Conservation (phyloP, 2,888 invertebrate genomes). For the Sericinus montela region DNA sequence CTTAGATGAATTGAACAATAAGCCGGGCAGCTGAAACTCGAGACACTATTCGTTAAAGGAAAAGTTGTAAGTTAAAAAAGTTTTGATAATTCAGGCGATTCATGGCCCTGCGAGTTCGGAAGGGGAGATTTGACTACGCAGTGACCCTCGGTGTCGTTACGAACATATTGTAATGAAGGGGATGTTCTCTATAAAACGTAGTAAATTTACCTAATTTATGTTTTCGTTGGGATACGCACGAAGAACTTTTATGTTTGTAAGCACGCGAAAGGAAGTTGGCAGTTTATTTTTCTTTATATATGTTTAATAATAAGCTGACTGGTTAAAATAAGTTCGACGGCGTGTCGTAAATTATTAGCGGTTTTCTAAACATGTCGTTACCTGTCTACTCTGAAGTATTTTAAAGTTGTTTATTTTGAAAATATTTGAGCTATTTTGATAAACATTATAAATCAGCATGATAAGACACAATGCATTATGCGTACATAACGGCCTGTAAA, state of each 20-base stretch:
- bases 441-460: no score
- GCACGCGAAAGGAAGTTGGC: conserved; percentile 73
- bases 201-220: conserved; percentile 77
- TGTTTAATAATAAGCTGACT: conserved; percentile 63
- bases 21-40: conserved; percentile 55
- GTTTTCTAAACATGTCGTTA: conserved; percentile 52
- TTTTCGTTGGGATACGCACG: conserved; percentile 74
- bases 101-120: conserved; percentile 42
- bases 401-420: conserved; percentile 36
- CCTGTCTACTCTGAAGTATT: conserved; percentile 38
- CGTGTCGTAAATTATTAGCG: conserved; percentile 50
- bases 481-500: no score
- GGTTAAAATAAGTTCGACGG: conserved; percentile 58
- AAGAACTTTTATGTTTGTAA: conserved; percentile 70
- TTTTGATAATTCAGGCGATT: conserved; percentile 72
- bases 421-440: no score
- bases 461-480: no score
- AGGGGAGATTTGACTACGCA: conserved; percentile 63
- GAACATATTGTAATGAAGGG: conserved; percentile 75
- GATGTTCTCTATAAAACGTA: conserved; percentile 67
- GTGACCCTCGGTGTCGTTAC: conserved; percentile 70
- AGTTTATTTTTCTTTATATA: conserved; percentile 57
- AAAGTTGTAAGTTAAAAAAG: conserved; percentile 76
- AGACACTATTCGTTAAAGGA: conserved; percentile 53
- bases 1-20: conserved; percentile 34